Percentiles rank a stretch among this genome's conserved stretches.
Conservation (phyloP, 30 jellyfish, hydroid and myxozoan species). For the Aurelia sp. region DNA sequence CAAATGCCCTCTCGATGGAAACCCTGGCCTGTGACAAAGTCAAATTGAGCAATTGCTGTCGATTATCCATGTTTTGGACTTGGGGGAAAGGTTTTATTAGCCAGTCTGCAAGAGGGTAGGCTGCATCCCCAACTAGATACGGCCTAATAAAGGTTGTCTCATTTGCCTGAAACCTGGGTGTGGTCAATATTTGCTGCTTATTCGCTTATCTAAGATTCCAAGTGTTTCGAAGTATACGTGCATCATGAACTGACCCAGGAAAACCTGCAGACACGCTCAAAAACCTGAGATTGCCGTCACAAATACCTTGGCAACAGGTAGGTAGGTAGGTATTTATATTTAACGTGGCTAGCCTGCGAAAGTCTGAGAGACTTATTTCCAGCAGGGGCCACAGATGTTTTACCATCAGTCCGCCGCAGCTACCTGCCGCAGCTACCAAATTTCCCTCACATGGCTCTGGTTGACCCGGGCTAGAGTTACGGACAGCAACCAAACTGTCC, state of each 20-base stretch:
- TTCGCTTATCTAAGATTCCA: conserved; percentile 32
- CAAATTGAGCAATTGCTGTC: neutral
- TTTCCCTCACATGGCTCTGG: too few species aligned
- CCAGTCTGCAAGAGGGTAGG: conserved; percentile 36
- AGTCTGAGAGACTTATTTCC: too few species aligned
- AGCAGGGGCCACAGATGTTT: too few species aligned
- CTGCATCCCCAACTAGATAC: conserved; percentile 25
- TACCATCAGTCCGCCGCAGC: too few species aligned
- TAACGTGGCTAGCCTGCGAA: too few species aligned
- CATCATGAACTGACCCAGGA: conserved; percentile 50
- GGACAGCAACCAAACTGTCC: too few species aligned
- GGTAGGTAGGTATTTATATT: too few species aligned
- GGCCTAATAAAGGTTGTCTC: neutral
- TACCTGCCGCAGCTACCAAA: too few species aligned
- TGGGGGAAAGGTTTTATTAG: conserved; percentile 18
- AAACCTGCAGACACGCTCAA: conserved; percentile 37
- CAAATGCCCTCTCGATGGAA: conserved; percentile 35
- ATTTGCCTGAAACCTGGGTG: neutral
- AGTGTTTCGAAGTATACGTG: conserved; percentile 35
- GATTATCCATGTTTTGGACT: neutral
- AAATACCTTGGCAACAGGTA: conserved; percentile 72
- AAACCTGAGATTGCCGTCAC: conserved; percentile 26
- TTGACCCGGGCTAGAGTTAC: too few species aligned
- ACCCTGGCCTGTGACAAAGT: conserved; percentile 38
- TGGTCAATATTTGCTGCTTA: conserved; percentile 2